Percentiles rank a stretch among this genome's conserved stretches.
Conservation (phyloP, 2,113 vertebrate species). For the Nestor notabilis region DNA sequence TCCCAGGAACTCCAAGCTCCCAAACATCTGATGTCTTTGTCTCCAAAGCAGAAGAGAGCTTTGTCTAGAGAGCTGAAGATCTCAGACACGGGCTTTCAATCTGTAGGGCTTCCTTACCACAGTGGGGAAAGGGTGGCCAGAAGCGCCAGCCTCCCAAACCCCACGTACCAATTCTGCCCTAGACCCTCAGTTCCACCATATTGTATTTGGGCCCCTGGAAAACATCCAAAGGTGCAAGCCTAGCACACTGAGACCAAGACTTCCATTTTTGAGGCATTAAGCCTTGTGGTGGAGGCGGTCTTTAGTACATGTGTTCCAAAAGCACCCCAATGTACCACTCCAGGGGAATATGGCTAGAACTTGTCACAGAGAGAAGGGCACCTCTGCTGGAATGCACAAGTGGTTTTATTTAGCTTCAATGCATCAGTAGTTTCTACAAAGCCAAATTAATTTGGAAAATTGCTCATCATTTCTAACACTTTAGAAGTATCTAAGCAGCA, state of each 20-base stretch:
- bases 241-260: accelerated
- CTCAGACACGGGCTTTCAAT: neutral
- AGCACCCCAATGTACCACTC: accelerated
- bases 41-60: neutral
- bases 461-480: neutral
- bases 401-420: neutral
- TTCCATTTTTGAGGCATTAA: neutral
- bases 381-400: accelerated
- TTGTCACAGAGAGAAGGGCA: neutral
- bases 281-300: neutral
- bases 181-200: neutral
- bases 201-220: neutral
- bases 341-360: neutral
- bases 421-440: neutral
- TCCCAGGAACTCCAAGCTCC: accelerated
- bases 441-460: neutral
- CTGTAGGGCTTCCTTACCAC: accelerated
- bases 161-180: neutral
- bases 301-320: neutral
- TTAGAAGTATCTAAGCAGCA: neutral
- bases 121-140: neutral
- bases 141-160: neutral
- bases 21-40: neutral
- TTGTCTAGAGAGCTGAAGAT: neutral
- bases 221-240: neutral